Evolutionary conservation across 2,888 invertebrate species (phyloP).

Genomic region (Anodontia alba): DNA sequence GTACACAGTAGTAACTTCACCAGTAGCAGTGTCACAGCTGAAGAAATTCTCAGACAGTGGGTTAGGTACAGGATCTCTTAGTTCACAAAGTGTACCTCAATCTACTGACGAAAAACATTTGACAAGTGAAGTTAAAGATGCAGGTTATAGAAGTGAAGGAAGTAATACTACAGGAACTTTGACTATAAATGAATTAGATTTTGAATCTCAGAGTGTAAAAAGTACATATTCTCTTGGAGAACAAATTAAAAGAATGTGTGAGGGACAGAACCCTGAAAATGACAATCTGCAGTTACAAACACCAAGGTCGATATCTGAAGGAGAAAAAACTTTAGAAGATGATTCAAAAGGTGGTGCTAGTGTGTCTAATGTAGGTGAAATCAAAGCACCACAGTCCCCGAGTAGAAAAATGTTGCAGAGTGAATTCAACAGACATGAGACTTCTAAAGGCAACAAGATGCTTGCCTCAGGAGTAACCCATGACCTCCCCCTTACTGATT

Average conservation of each 20-base stretch:
- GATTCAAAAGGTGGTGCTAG: conserved; percentile 28
- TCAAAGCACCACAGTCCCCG: background rate
- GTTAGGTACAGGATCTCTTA: conserved; percentile 14
- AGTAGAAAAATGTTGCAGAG: conserved; percentile 18
- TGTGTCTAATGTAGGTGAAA: conserved; percentile 1
- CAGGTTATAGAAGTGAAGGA: conserved; percentile 43
- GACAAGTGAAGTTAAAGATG: background rate
- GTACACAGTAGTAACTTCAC: conserved; percentile 57
- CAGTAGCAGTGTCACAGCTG: conserved; percentile 42
- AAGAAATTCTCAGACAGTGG: conserved; percentile 36
- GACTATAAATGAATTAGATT: conserved; percentile 49
- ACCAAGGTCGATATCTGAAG: conserved; percentile 24
- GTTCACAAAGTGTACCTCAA: background rate
- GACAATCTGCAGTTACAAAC: background rate
- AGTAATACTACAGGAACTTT: conserved; percentile 43
- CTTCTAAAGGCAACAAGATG: background rate
- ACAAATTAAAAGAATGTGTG: conserved; percentile 63
- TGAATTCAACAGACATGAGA: conserved; percentile 3
- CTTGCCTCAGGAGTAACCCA: background rate
- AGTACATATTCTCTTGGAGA: conserved; percentile 69
- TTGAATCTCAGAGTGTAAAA: conserved; percentile 62
- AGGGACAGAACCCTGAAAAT: conserved; percentile 27
- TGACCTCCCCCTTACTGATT: background rate
- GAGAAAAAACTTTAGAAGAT: conserved; percentile 46
- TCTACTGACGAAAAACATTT: background rate